Evolutionary conservation across 2,888 invertebrate species (phyloP), one percentile per base, ranked within the genome.

Genomic region (Ceramica pisi): DNA sequence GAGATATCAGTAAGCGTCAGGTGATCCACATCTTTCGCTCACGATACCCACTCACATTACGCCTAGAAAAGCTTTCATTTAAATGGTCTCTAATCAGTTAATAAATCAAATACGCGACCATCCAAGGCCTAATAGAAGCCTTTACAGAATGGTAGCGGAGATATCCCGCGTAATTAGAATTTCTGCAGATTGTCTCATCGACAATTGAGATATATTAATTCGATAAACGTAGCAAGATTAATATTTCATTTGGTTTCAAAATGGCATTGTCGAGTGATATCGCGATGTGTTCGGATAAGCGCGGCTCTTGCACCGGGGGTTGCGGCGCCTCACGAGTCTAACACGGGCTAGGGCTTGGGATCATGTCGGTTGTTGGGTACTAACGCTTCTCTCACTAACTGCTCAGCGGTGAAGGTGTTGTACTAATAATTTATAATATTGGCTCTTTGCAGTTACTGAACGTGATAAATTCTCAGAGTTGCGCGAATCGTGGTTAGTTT

Each of bases 251-350:
- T 88, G 87, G 85, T 88, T 92, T 91, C 86, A 83, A 88, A 92
- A 90, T 89, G 88, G 89, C 88, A 89, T 85, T 89, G 90, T 89
- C 82, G 71, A 80, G 81, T 88, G 88, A 89, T 90, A 86, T 84
- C 86, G 90, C 88, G 92, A 92, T 93, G 93, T 94, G 95, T 89
- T 94, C 94, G 94, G 95, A 95, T 95, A 95, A 95, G 93, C 92
- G 94, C 88, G 89, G 88, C 85, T 86, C 88, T 92, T 90, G 94
- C 94, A 94, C 95, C 85, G 89, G 92, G 86, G 92, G 92, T 91
- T 92, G 90, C 89, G 92, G 92, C 92, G 91, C 89, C 91, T 91
- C 92, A 90, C 91, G 92, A 90, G 90, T 87, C 83, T 83, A 79
- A 85, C 88, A 88, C 72, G 72, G 79, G 56, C 90, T 91, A 80